phyloP scores from a whole-genome alignment of 2,113 vertebrate genomes.

The Corynorhinus townsendii region DNA sequence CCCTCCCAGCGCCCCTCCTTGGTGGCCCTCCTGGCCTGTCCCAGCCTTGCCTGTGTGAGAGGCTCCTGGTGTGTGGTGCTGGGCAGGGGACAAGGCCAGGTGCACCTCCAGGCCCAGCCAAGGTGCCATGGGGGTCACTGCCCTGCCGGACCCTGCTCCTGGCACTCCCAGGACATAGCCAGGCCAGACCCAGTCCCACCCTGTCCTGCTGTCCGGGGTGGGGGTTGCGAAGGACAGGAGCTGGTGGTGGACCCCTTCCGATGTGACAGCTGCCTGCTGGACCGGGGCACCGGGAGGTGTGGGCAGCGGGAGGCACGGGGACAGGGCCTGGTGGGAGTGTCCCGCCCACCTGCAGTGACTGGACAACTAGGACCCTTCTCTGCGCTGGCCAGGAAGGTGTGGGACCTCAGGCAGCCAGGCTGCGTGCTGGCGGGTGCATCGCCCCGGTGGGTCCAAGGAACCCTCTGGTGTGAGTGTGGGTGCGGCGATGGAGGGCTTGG shows the following conservation, averaged over 20 bases:
- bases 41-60: background rate
- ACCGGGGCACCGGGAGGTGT: background rate
- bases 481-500: background rate
- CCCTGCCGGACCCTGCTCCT: no score
- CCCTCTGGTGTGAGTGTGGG: background rate
- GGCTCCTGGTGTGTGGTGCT: background rate
- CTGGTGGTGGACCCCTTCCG: background rate
- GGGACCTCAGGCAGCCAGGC: background rate
- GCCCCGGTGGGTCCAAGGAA: background rate
- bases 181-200: no score
- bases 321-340: background rate
- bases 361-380: background rate
- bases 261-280: background rate
- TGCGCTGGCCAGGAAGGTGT: background rate
- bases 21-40: background rate
- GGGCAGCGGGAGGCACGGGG: fast-evolving
- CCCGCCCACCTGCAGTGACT: background rate
- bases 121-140: background rate
- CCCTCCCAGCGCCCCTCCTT: background rate
- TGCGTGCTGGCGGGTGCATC: background rate
- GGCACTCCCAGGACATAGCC: background rate
- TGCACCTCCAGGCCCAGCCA: background rate
- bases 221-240: background rate
- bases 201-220: background rate
- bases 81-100: background rate